Conservation (phyloP, 2,113 vertebrate genomes). For the Entomyzon cyanotis region DNA sequence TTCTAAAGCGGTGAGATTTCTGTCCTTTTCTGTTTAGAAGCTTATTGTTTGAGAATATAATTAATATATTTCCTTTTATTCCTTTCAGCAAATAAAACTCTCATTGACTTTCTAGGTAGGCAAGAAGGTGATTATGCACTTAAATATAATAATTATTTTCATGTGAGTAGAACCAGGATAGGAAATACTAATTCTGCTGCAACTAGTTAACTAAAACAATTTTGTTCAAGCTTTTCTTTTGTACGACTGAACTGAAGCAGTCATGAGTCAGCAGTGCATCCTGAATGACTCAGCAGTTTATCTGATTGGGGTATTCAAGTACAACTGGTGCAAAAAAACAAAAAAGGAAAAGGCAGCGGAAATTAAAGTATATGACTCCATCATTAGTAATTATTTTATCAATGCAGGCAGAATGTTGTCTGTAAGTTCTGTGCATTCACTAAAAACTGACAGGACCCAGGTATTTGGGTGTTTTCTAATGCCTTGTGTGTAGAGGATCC, state of each 20-base stretch:
- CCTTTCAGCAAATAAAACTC: background rate
- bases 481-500: background rate
- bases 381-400: background rate
- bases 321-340: background rate
- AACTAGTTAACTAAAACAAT: background rate
- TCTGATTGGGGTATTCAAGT: background rate
- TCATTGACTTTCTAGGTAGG: background rate
- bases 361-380: background rate
- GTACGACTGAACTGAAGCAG: background rate
- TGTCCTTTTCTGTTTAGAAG: background rate
- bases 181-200: background rate
- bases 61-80: background rate
- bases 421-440: background rate
- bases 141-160: background rate
- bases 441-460: background rate
- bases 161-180: background rate
- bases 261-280: background rate
- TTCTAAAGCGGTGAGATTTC: background rate
- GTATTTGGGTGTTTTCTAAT: background rate
- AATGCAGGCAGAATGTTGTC: background rate
- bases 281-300: background rate
- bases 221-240: background rate
- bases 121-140: background rate
- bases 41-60: background rate
- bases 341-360: background rate